Conservation (phyloP, 1,140 invertebrate genomes). For the Planococcus citri region DNA sequence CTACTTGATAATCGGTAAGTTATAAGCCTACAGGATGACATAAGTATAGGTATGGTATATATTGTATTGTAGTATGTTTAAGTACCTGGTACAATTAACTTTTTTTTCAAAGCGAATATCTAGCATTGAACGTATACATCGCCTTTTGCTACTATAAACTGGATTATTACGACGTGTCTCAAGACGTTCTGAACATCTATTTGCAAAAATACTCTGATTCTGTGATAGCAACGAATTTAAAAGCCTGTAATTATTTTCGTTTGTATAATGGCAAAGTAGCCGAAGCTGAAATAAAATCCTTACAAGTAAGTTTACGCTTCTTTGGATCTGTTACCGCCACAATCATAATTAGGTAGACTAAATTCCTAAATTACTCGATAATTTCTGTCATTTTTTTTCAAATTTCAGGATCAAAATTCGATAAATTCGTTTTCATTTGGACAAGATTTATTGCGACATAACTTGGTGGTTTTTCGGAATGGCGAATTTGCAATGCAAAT, state of each 20-base stretch:
- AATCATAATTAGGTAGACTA: not conserved
- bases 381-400: too few relatives aligned
- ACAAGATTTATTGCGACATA: constrained; percentile 87
- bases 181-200: constrained; percentile 90
- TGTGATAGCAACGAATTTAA: constrained; percentile 88
- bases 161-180: constrained; percentile 81
- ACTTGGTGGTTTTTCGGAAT: constrained; percentile 87
- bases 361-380: not conserved
- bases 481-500: constrained; percentile 88
- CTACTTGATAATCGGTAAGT: constrained; percentile 75
- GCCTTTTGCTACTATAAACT: constrained; percentile 96
- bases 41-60: too few relatives aligned
- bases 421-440: constrained; percentile 70
- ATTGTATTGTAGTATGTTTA: too few relatives aligned
- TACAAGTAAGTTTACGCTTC: constrained; percentile 37
- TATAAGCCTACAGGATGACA: constrained; percentile 21
- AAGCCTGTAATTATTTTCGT: constrained; percentile 77
- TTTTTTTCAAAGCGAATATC: constrained; percentile 56
- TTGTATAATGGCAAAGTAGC: constrained; percentile 90
- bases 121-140: constrained; percentile 93
- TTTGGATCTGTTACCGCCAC: not conserved
- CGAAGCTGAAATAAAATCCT: constrained; percentile 68
- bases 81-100: too few relatives aligned
- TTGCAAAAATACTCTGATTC: constrained; percentile 85
- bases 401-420: constrained; percentile 47